Base-by-base conservation (phyloP, 2,888 invertebrate genomes). In the Phlogophora meticulosa region DNA sequence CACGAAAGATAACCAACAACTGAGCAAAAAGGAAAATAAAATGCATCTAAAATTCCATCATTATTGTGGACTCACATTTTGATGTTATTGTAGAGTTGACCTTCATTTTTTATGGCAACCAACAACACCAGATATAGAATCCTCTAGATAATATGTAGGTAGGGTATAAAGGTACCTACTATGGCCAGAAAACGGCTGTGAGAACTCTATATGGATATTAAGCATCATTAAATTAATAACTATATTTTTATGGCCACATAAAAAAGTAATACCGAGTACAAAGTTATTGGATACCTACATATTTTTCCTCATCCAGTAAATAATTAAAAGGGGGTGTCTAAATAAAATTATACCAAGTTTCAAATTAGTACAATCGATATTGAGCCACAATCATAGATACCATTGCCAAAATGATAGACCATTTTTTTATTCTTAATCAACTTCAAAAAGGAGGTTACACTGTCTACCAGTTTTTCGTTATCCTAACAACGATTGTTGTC, bases 21-120 rank as follows among this genome's bases (percentile, higher is more conserved):
- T 36, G 72, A 88, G 85, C 86, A 90, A 88, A 88, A 87, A 91
- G 90, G 88, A 92, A 94, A 93, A 93, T 89, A 91, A 78, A 93
- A 91, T 93, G 92, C 91, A 91, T 86, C 87, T 88, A 89, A 91
- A 91, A 91, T 90, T 91, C 88, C 84, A 88, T 78, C 80, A 86
- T 89, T 88, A 90, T 87, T 87, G 85, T 87, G 82, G 81, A 85
- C 84, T 84, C 81, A 76, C 79, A 69, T 86, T 66, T 85, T 85
- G 78, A 79, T 85, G 82, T 85, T 88, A 83, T 88, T 87, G 87
- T 89, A 87, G 81, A 76, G 78, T 84, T 89, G 87, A 89, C 89
- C 90, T 91, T 90, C 86, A 82, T 74, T 83, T 83, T 81, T 83
- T 77, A 66, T 72, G 67, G 61, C 36, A 80, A 80, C 74, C n/a